Conservation (phyloP, 2,797 vertebrate species). For the Anguilla megastoma region DNA sequence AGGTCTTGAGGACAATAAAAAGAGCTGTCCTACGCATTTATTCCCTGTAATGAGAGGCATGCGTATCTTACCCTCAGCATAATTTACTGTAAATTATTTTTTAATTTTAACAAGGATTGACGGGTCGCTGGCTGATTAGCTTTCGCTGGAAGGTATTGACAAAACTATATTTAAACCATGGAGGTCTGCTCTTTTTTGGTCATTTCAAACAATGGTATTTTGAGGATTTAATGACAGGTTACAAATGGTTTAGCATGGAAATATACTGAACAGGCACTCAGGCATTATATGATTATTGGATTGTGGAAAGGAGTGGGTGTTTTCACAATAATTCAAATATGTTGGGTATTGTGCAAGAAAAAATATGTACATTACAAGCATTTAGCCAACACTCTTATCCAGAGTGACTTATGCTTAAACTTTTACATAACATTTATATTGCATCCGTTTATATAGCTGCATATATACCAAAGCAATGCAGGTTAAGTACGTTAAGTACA, state of each 20-base stretch:
- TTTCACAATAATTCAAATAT: neutral
- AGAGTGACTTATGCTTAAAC: too few species aligned
- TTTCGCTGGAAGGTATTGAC: neutral
- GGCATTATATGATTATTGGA: neutral
- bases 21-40: conserved; percentile 10
- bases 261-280: neutral
- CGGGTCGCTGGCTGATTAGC: conserved; percentile 14
- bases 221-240: neutral
- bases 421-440: too few species aligned
- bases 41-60: neutral
- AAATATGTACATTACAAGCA: neutral
- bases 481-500: too few species aligned
- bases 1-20: conserved; percentile 1
- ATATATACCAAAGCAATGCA: too few species aligned
- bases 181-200: neutral
- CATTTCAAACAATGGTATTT: neutral
- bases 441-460: too few species aligned
- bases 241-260: neutral
- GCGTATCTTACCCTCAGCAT: neutral
- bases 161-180: neutral
- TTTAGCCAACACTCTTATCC: too few species aligned
- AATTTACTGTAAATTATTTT: neutral
- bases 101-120: conserved; percentile 21
- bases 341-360: neutral
- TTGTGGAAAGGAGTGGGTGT: neutral